These are phyloP conservation scores for Octopus bimaculoides DNA, from an alignment of 1,140 invertebrate species.

Conservation along the genomic window DNA sequence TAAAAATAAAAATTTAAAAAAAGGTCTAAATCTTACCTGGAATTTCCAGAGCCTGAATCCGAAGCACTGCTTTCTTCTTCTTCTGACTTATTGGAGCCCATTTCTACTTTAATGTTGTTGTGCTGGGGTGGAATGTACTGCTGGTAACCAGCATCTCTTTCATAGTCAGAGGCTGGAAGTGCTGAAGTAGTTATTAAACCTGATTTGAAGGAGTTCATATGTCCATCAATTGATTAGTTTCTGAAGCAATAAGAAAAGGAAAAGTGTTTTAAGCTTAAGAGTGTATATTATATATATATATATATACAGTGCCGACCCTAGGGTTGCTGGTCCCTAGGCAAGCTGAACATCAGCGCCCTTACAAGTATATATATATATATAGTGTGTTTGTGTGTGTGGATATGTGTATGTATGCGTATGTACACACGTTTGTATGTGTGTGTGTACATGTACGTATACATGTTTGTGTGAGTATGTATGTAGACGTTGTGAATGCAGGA, in stretches of 20 bases:
- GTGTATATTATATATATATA: background rate
- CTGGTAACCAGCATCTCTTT: conserved; percentile 13
- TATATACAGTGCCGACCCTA: background rate
- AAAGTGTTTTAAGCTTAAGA: background rate
- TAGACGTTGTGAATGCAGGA: too few species aligned
- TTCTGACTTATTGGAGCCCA: background rate
- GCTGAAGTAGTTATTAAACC: conserved; percentile 7
- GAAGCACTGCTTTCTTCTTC: conserved; percentile 15
- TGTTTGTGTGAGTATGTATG: too few species aligned
- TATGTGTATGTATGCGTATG: too few species aligned
- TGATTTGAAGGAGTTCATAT: background rate
- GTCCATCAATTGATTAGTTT: background rate
- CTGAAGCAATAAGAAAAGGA: background rate
- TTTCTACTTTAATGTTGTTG: background rate
- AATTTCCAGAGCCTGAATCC: conserved; percentile 13
- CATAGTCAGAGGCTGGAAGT: background rate
- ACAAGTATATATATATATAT: too few species aligned
- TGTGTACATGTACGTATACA: too few species aligned
- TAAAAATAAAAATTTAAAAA: too few species aligned
- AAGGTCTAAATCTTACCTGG: background rate
- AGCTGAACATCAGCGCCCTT: too few species aligned
- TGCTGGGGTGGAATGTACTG: conserved; percentile 6
- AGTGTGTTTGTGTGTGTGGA: too few species aligned
- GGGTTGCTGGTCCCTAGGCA: background rate
- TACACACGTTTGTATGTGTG: too few species aligned